A percentile compares a stretch with the other conserved stretches of the same genome.
Evolutionary conservation across 2,888 invertebrate species (phyloP).

Genomic region (Nymphalis urticae): DNA sequence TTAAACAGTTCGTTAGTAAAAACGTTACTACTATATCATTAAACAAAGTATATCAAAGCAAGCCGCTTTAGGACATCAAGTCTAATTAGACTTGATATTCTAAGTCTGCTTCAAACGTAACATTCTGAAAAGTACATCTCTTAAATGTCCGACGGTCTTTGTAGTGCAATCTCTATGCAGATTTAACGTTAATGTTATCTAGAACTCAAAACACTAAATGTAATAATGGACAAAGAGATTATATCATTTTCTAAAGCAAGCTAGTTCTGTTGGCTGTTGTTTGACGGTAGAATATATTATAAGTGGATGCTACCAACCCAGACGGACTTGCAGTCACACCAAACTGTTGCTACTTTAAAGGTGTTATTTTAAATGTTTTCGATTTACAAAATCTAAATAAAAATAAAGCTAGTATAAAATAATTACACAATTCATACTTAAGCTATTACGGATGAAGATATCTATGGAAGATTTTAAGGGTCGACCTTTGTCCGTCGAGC

Average conservation of each 20-base stretch:
- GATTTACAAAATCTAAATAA: too few relatives aligned
- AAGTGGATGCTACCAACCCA: neutral
- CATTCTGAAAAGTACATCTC: constrained; percentile 38
- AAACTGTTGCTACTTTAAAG: too few relatives aligned
- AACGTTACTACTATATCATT: constrained; percentile 15
- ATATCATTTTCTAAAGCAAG: too few relatives aligned
- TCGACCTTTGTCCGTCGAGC: constrained; percentile 4
- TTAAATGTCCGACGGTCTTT: constrained; percentile 38
- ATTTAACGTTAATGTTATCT: constrained; percentile 15
- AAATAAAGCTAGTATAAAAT: too few relatives aligned
- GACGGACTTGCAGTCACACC: too few relatives aligned
- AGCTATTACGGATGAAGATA: neutral
- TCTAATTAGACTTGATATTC: constrained; percentile 33
- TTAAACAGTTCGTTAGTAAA: neutral
- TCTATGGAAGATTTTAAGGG: constrained; percentile 4
- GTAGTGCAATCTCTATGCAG: constrained; percentile 32
- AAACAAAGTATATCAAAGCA: constrained; percentile 30
- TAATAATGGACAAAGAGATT: constrained; percentile 1
- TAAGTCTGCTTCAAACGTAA: constrained; percentile 24
- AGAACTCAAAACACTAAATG: neutral
- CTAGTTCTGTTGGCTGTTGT: too few relatives aligned
- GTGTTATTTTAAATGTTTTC: too few relatives aligned
- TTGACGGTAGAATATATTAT: neutral
- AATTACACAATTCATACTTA: neutral
- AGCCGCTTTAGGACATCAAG: neutral